Percentiles rank a stretch among this genome's conserved stretches.
Evolutionary conservation across 1,140 invertebrate genomes (phyloP).

Genomic region (Teleogryllus occipitalis): DNA sequence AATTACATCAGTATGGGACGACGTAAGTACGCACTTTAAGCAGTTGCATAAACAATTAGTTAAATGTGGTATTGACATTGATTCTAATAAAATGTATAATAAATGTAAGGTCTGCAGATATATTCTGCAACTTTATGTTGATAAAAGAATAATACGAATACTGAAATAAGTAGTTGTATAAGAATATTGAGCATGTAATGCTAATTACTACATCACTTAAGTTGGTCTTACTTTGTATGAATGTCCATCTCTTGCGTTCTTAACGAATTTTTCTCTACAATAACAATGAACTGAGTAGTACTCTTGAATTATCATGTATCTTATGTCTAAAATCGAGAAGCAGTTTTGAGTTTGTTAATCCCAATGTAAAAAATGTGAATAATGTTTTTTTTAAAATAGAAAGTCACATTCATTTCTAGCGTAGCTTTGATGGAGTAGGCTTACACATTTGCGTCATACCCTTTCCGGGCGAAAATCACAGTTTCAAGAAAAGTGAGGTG

Average conservation of each 20-base stretch:
- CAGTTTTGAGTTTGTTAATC: conserved; percentile 77
- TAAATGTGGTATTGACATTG: conserved; percentile 74
- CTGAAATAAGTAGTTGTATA: conserved; percentile 97
- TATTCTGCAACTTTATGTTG: conserved; percentile 77
- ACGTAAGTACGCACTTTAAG: conserved; percentile 51
- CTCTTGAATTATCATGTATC: conserved; percentile 95
- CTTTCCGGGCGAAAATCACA: too few species aligned
- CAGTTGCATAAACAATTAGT: conserved; percentile 55
- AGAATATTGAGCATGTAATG: conserved; percentile 99
- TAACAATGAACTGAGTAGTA: conserved; percentile 82
- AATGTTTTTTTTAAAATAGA: conserved; percentile 80
- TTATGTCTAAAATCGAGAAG: conserved; percentile 91
- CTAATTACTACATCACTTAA: conserved; percentile 94
- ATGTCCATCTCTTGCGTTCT: conserved; percentile 89
- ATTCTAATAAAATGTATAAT: conserved; percentile 96
- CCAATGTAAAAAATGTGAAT: conserved; percentile 80
- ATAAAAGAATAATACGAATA: conserved; percentile 93
- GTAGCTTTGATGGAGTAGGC: too few species aligned
- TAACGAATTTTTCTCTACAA: conserved; percentile 94
- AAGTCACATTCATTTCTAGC: conserved; percentile 82
- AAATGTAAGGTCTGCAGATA: conserved; percentile 88
- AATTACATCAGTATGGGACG: conserved; percentile 86
- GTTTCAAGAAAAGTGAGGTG: too few species aligned
- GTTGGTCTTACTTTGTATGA: conserved; percentile 89
- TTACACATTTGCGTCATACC: too few species aligned